Base-by-base conservation (phyloP, 2,797 vertebrate species). In the Clarias fuscus region DNA sequence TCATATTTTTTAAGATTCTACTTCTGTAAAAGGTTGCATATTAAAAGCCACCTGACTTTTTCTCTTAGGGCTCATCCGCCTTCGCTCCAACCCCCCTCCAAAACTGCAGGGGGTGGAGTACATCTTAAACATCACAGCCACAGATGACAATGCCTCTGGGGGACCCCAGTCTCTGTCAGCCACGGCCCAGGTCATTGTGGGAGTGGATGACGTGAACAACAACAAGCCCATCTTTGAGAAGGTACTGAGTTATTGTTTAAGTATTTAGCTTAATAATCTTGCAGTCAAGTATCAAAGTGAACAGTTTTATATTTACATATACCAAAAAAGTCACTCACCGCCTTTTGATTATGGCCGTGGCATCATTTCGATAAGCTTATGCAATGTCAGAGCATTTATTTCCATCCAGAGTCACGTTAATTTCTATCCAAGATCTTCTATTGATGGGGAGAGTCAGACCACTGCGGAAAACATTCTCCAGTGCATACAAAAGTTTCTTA, bases 171-270 rank as follows among this genome's bases (percentile, higher is more conserved):
- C 95, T 15, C 92, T 97, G 86, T 94, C 94, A 5, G 93, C 96
- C 89, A 96, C 94, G 0, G 95, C 96, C 17, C 96, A 96, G 90
- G 95, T 98, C 86, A 89, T 97, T 30, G 97, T 97, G 73, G 96
- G 95, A 87, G 94, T 98, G 83, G 95, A 97, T 27, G 96, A 97
- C 33, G 96, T 97, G 89, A 98, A 97, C 93, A 97, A 97, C 91
- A 97, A 98, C 94, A 97, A 97, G 90, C 97, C 97, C 4, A 91
- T 97, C 62, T 98, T 98, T 90, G 95, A 96, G 89, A 96, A 97
- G 96, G 97, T 97, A 86, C 76, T 13, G 2, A 24, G 18, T 10
- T 10, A 48, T 65, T 30, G 24, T 7, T 7, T 48, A 24, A 62
- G 62, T n/a, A 2, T 59, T 30, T 77, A 59, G 37, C 0, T 40